phyloP scores from a whole-genome alignment of 53 echinoderm and acorn worm species.

The Temnopleurus reevesii region DNA sequence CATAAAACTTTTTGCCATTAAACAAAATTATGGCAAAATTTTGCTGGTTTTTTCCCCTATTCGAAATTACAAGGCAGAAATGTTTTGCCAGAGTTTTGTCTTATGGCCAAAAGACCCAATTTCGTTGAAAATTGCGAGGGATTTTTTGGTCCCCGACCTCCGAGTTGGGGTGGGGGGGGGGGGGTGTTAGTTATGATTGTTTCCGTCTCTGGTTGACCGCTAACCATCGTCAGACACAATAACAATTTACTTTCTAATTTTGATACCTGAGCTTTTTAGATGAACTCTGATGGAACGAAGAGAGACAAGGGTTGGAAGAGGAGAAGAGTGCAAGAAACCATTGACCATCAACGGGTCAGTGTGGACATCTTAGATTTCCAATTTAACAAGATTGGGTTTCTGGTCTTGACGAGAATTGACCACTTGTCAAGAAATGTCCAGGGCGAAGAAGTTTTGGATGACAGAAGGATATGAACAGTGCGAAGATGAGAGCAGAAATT shows the following conservation, averaged over 20 bases:
- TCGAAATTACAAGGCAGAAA: no score
- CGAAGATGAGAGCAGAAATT: background rate
- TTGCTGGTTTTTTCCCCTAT: no score
- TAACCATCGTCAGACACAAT: slow-evolving; percentile 20
- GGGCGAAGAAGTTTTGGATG: background rate
- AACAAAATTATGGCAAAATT: no score
- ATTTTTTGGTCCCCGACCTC: no score
- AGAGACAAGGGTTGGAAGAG: background rate
- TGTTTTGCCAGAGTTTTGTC: no score
- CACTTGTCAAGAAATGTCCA: slow-evolving; percentile 35
- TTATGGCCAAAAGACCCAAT: no score
- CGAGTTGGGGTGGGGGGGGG: no score
- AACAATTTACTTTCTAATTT: slow-evolving; percentile 21
- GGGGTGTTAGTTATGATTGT: background rate
- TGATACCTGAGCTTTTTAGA: slow-evolving; percentile 15
- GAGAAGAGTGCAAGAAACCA: background rate
- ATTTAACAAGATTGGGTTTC: slow-evolving; percentile 37
- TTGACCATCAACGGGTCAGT: slow-evolving; percentile 17
- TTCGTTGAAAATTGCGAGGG: no score
- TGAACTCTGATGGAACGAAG: slow-evolving; percentile 6
- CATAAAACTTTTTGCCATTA: no score
- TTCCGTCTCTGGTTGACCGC: background rate
- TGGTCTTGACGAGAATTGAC: slow-evolving; percentile 27
- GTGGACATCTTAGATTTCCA: slow-evolving; percentile 6
- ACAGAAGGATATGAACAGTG: background rate